A percentile compares a stretch with the other conserved stretches of the same genome.
These are phyloP conservation scores for Drosophila nikananu DNA, from an alignment of 1,140 invertebrate species.

Conservation along the genomic window DNA sequence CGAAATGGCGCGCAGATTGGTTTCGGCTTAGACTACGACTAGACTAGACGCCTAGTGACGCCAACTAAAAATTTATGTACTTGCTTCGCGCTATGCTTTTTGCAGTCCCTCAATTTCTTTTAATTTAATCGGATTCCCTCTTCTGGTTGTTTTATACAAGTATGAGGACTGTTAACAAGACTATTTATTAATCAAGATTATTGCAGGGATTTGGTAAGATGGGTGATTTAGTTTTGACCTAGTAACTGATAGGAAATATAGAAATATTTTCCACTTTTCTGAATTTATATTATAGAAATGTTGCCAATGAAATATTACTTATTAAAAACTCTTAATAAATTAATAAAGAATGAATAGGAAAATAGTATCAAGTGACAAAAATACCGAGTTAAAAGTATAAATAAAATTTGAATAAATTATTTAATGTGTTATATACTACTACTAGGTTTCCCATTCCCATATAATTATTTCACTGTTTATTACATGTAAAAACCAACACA, in stretches of 20 bases:
- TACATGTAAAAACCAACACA: too few species aligned
- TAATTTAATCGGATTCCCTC: constrained; percentile 46
- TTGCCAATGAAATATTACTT: background rate
- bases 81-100: constrained; percentile 56
- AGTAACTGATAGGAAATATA: background rate
- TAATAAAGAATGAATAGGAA: background rate
- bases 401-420: background rate
- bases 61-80: constrained; percentile 75
- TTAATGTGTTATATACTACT: too few species aligned
- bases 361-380: background rate
- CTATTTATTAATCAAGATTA: constrained; percentile 26
- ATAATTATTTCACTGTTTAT: too few species aligned
- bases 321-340: background rate
- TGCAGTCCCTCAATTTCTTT: constrained; percentile 56
- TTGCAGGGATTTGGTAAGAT: background rate
- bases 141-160: constrained; percentile 1
- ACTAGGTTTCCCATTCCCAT: too few species aligned
- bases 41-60: constrained; percentile 75
- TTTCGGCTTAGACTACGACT: constrained; percentile 69
- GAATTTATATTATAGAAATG: background rate
- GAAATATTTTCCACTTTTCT: background rate
- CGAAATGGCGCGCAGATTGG: constrained; percentile 78
- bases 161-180: constrained; percentile 1
- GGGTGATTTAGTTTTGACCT: background rate
- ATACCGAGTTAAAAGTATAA: background rate